Base-by-base conservation (phyloP, 1,140 invertebrate species). In the Eumeta japonica region DNA sequence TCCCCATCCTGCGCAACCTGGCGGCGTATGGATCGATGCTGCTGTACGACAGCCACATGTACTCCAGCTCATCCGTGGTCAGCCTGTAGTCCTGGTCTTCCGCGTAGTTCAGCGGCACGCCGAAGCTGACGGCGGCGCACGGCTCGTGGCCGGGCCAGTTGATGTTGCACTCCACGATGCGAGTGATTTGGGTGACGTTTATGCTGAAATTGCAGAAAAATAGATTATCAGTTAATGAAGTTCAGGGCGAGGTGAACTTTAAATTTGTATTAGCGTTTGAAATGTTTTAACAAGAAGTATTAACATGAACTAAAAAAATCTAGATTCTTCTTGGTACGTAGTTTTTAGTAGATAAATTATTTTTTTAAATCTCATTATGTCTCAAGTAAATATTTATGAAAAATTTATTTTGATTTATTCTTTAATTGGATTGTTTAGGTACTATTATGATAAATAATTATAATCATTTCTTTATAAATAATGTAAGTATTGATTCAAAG, bases 131-230 rank as follows among this genome's bases (percentile, higher is more conserved):
- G 10, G 57, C 52, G 2, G 45, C 44, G 34, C 70, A 74, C 1
- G 35, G 35, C 43, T 67, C 64, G 29, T 52, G 57, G 16, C 52
- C 48, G 1, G 66, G 66, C 70, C 66, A 71, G 41, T 59, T 55
- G 44, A 66, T 50, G 45, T 60, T 65, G 46, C 68, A 74, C 15
- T 59, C 28, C 1, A 46, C 47, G 1, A 18, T 42, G 29, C 50
- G 48, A 0, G 44, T 52, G 29, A 73, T 61, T 32, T 59, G 52
- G 10, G 65, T 60, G 12, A 54, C 50, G 37, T 60, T 54, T 28
- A 36, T 34, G 17, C 68, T 73, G 58, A 20, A 67, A 63, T 14
- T 30, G 12, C 17, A 14, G 18, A 5, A 39, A 32, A 30, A 10
- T 38, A n/a, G n/a, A n/a, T n/a, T n/a, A n/a, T n/a, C 20, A 24